Base-by-base conservation (phyloP, 1,140 invertebrate genomes). In the Drosophila biarmipes region DNA sequence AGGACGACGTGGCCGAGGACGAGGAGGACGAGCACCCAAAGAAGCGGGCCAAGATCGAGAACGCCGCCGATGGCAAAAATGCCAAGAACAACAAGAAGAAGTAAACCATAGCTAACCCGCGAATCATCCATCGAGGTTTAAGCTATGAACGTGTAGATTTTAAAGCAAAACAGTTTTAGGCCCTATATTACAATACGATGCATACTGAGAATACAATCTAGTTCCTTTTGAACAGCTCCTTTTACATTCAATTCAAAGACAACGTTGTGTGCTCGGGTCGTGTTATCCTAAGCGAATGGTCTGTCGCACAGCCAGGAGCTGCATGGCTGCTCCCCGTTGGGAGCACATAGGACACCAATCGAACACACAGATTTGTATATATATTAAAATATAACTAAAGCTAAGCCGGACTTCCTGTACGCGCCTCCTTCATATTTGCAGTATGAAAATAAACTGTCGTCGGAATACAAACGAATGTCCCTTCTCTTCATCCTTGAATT, bases 21-120 rank as follows among this genome's bases (percentile, higher is more conserved):
- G 94, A 95, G 51, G 94, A 95, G 51, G 94, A 95, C 43, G 94
- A 95, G 49, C 94, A 94, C 34, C 94, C 94, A 77, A 94, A 93
- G 84, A 95, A 95, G 92, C 94, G 95, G 73, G 92, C 94, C 73
- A 95, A 95, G 93, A 93, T 95, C 75, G 93, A 94, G 87, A 95
- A 94, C 68, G 84, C 74, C n/a, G 92, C 93, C 78, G 92, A 94
- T 78, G 95, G 94, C 92, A 93, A 93, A 90, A 93, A 93, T 76
- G 79, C 79, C 59, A 92, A 92, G 73, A 92, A 91, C 51, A 92
- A 92, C 78, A 93, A 93, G 78, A 92, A 92, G 87, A 91, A 87
- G 75, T 89, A 89, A 89, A 79, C 14, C 17, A n/a, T 10, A 27
- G 19, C 29, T 31, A 31, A 31, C 29, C 43, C 52, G 24, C 24